Evolutionary conservation across 2,888 invertebrate species (phyloP).

Genomic region (Macrosoma leucophasiata): DNA sequence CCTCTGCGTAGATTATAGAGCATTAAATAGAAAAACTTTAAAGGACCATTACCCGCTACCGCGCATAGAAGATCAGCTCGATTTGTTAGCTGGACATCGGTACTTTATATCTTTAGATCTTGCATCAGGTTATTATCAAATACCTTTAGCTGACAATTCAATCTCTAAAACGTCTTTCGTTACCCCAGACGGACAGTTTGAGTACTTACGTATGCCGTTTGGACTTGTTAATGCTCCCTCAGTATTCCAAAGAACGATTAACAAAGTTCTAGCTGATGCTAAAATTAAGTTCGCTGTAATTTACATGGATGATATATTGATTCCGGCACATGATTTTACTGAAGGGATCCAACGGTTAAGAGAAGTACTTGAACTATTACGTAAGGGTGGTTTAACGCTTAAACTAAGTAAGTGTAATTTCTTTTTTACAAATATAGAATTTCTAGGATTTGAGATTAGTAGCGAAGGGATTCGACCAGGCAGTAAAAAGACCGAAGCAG

Average conservation of each 20-base stretch:
- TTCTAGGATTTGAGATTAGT: constrained; percentile 25
- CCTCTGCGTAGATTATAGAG: too few species aligned
- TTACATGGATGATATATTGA: too few species aligned
- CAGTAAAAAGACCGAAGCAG: constrained; percentile 15
- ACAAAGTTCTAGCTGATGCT: too few species aligned
- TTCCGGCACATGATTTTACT: too few species aligned
- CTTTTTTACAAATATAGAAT: constrained; percentile 19
- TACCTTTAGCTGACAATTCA: too few species aligned
- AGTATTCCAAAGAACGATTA: constrained; percentile 36
- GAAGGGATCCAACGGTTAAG: constrained; percentile 13
- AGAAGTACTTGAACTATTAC: constrained; percentile 15
- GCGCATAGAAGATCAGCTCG: too few species aligned
- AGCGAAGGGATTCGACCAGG: constrained; percentile 17
- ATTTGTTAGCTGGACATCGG: too few species aligned
- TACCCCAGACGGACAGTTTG: constrained; percentile 38
- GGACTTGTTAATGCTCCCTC: constrained; percentile 39
- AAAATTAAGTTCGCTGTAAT: too few species aligned
- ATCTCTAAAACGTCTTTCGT: constrained; percentile 39
- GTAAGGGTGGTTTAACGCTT: constrained; percentile 14
- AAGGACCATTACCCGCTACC: too few species aligned
- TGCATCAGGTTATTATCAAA: too few species aligned
- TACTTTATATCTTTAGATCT: too few species aligned
- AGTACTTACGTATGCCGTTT: constrained; percentile 40
- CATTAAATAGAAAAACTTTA: too few species aligned
- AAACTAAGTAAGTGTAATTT: constrained; percentile 22